Conservation (phyloP, 1,140 invertebrate species). For the Vanessa tameamea region DNA sequence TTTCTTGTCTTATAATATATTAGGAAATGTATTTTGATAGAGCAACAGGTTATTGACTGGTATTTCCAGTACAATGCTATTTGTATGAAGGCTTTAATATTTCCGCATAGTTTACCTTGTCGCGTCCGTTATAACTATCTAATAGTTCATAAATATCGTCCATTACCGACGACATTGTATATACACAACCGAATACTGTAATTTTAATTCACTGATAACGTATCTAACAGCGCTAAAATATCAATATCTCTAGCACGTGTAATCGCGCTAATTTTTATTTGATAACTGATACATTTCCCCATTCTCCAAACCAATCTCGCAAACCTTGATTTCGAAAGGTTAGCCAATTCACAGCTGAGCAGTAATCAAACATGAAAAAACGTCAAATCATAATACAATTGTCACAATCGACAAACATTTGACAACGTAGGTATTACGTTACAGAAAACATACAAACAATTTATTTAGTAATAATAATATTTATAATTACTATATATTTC, state of each 20-base stretch:
- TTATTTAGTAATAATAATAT: too few species aligned
- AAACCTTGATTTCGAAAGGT: slow-evolving; percentile 62
- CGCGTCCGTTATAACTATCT: slow-evolving; percentile 74
- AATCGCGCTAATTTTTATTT: slow-evolving; percentile 47
- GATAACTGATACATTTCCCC: slow-evolving; percentile 67
- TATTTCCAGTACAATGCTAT: slow-evolving; percentile 30
- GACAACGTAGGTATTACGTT: neutral
- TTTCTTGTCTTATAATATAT: neutral
- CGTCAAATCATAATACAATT: neutral
- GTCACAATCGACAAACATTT: neutral
- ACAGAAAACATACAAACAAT: neutral
- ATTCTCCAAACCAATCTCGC: slow-evolving; percentile 49
- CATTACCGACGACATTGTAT: slow-evolving; percentile 63
- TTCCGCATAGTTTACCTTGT: slow-evolving; percentile 76
- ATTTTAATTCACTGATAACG: slow-evolving; percentile 51
- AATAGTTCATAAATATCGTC: slow-evolving; percentile 75
- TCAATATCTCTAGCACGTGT: slow-evolving; percentile 36
- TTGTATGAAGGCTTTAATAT: slow-evolving; percentile 40
- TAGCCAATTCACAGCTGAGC: slow-evolving; percentile 29
- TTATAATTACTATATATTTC: too few species aligned
- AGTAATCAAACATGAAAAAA: neutral
- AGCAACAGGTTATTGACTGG: slow-evolving; percentile 42
- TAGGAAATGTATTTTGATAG: neutral
- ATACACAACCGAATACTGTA: slow-evolving; percentile 32
- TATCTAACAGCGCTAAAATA: slow-evolving; percentile 40